A percentile compares a stretch with the other conserved stretches of the same genome.
These are phyloP conservation scores for Dynastes maya DNA, from an alignment of 2,888 invertebrate species.

Conservation along the genomic window DNA sequence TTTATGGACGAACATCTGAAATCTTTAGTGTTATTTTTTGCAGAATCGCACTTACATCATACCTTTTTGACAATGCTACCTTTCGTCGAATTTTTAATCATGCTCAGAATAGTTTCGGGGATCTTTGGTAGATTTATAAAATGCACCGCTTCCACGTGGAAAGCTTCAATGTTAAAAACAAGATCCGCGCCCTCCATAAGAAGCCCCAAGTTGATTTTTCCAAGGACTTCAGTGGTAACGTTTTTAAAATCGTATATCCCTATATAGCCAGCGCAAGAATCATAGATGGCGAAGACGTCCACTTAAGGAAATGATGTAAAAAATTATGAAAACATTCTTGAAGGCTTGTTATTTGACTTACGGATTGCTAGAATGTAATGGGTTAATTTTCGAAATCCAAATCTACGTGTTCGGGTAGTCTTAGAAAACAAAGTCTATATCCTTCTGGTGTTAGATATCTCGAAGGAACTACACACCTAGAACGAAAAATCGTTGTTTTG, in stretches of 20 bases:
- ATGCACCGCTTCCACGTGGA: not conserved
- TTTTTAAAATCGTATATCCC: conserved; percentile 62
- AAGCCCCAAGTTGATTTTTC: conserved; percentile 3
- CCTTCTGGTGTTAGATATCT: not conserved
- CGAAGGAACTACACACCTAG: not conserved
- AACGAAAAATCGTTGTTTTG: not conserved
- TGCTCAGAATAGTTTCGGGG: not conserved
- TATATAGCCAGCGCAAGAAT: conserved; percentile 73
- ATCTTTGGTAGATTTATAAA: not conserved
- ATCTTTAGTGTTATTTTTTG: not conserved
- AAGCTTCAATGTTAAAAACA: not conserved
- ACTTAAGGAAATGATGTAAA: too few relatives aligned
- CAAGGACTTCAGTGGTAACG: not conserved
- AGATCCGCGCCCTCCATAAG: not conserved
- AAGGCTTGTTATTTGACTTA: not conserved
- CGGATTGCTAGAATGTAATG: not conserved
- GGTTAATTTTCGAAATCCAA: not conserved
- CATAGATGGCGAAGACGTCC: too few relatives aligned
- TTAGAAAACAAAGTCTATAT: not conserved
- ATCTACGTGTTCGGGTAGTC: not conserved
- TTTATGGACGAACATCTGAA: not conserved
- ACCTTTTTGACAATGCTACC: not conserved
- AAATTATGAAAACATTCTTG: too few relatives aligned
- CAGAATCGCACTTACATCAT: not conserved
- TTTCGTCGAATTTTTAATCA: not conserved